Conservation (phyloP, 2,113 vertebrate genomes). For the Neodontobutis hainanensis region DNA sequence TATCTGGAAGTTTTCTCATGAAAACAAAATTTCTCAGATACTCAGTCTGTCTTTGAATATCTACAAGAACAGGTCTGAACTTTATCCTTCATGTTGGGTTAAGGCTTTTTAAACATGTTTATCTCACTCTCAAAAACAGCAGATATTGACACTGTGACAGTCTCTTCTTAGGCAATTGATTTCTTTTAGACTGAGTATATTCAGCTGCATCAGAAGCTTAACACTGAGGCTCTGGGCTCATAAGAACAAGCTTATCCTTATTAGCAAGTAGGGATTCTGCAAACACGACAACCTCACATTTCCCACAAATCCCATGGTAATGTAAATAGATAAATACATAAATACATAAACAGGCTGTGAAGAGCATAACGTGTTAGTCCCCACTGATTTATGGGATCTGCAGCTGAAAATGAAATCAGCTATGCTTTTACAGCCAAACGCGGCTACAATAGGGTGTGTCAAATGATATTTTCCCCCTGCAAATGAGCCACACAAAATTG, state of each 20-base stretch:
- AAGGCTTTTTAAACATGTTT: slow-evolving; percentile 6
- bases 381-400: slow-evolving; percentile 53
- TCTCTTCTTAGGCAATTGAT: slow-evolving; percentile 68
- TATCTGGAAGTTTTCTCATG: too few relatives aligned
- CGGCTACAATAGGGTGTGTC: slow-evolving; percentile 45
- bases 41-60: neutral
- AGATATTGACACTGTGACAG: slow-evolving; percentile 47
- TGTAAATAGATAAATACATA: slow-evolving; percentile 78
- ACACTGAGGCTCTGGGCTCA: slow-evolving; percentile 47
- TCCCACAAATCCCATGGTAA: slow-evolving; percentile 53
- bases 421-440: slow-evolving; percentile 40
- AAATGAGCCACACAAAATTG: slow-evolving; percentile 64
- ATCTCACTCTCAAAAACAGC: slow-evolving; percentile 15
- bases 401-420: slow-evolving; percentile 66
- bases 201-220: slow-evolving; percentile 41
- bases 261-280: slow-evolving; percentile 59
- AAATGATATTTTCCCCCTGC: slow-evolving; percentile 52
- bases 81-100: slow-evolving; percentile 4
- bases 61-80: neutral
- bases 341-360: slow-evolving; percentile 73
- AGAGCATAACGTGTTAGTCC: slow-evolving; percentile 63
- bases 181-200: slow-evolving; percentile 57
- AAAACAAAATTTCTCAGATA: too few relatives aligned
- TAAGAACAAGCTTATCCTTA: slow-evolving; percentile 69
- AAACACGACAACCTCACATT: slow-evolving; percentile 64